Evolutionary conservation across 2,888 invertebrate genomes (phyloP), one percentile per base, ranked within the genome.

Genomic region (Cataglyphis cursor): DNA sequence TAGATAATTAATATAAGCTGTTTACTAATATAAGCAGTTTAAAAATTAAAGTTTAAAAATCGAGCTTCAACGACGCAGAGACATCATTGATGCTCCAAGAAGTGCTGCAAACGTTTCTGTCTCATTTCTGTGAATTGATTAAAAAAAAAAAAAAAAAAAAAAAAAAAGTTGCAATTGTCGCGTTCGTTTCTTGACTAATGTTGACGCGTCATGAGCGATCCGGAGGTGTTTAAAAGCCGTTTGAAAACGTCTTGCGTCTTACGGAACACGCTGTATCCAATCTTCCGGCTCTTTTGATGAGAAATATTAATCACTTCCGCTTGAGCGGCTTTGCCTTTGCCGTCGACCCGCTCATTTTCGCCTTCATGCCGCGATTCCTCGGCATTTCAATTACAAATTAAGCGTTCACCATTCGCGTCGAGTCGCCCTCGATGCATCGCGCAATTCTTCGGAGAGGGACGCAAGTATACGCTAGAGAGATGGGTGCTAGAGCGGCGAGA

Each of bases 341-440:
- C 24, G 44, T 31, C 41, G 44, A 48, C 28, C 28, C 68, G 82
- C 82, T 82, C 84, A 73, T 86, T 73, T 80, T 80, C 38, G 75
- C 62, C 54, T 62, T 70, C 24, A 74, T 78, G 72, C 61, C 64
- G 57, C 59, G 85, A 85, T 86, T 84, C 68, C 82, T 68, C 41
- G 80, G 82, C 80, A 87, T 91, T 91, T 89, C 90, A 89, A 91
- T 91, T 87, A 90, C 87, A 90, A 91, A 91, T 90, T 85, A 89
- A 88, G 74, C 78, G 84, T 85, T 82, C 72, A 31, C 61, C 68
- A 57, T 35, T 8, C 64, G 70, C 61, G 54, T 65, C 65, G 70
- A 51, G 31, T n/a, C 65, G 51, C 61, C 51, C 10, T 57, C 54
- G 72, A 41, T 57, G 57, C 61, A 73, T 66, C 61, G 61, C 64